phyloP scores from a whole-genome alignment of 1,140 invertebrate species.

The Monochamus saltuarius region DNA sequence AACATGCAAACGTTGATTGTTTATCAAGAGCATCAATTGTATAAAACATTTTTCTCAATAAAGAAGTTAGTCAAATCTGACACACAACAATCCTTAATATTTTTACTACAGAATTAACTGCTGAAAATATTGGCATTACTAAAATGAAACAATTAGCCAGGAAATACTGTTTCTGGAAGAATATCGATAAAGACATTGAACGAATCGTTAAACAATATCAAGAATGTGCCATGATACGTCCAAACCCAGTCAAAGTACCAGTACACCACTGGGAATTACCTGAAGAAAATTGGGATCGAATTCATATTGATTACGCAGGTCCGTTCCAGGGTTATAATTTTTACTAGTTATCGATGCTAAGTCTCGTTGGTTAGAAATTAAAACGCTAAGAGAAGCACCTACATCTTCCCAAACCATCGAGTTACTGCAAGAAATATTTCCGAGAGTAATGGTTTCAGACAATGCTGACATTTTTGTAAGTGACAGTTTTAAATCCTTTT shows the following conservation, averaged over 20 bases:
- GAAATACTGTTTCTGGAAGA: too few species aligned
- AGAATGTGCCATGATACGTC: too few species aligned
- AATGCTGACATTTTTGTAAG: constrained; percentile 43
- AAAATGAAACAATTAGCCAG: too few species aligned
- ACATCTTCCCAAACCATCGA: constrained; percentile 27
- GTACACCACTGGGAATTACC: constrained; percentile 46
- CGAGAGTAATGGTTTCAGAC: constrained; percentile 39
- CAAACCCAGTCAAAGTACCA: too few species aligned
- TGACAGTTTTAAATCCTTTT: constrained; percentile 36
- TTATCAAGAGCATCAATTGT: constrained; percentile 30
- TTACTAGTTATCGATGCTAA: constrained; percentile 45
- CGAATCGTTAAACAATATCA: too few species aligned
- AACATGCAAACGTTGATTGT: constrained; percentile 35
- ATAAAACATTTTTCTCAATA: too few species aligned
- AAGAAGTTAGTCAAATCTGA: too few species aligned
- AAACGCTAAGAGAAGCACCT: constrained; percentile 12
- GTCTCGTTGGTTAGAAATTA: constrained; percentile 47
- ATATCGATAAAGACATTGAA: too few species aligned
- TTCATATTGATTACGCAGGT: constrained; percentile 42
- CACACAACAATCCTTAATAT: too few species aligned
- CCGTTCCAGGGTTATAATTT: constrained; percentile 34
- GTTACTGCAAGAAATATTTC: constrained; percentile 35
- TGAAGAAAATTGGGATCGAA: constrained; percentile 34
- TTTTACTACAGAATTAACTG: too few species aligned
- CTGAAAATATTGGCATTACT: too few species aligned